Evolutionary conservation across 2,113 vertebrate genomes (phyloP).

Genomic region (Tachuris rubrigastra): DNA sequence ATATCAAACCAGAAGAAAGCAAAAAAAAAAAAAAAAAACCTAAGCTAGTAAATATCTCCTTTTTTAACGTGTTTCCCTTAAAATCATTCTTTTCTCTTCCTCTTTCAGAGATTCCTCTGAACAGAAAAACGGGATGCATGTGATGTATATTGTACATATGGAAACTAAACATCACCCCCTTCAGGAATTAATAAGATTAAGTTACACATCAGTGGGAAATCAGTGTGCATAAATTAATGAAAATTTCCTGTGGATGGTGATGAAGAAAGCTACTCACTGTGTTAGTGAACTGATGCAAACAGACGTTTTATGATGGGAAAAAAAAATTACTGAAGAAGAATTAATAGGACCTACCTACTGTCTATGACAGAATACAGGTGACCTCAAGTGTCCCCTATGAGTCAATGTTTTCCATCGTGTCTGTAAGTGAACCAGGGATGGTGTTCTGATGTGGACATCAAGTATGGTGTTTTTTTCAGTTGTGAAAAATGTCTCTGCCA

Average conservation of each 20-base stretch:
- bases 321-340: neutral
- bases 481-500: neutral
- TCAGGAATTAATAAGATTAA: conserved; percentile 51
- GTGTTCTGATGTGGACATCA: neutral
- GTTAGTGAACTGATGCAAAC: conserved; percentile 23
- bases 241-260: conserved; percentile 17
- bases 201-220: conserved; percentile 54
- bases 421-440: neutral
- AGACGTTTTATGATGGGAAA: conserved; percentile 12
- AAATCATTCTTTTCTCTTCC: neutral
- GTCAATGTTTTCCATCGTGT: neutral
- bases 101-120: neutral
- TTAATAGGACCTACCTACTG: neutral
- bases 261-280: neutral
- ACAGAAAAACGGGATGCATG: conserved; percentile 1
- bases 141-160: neutral
- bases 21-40: neutral
- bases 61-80: neutral
- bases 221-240: conserved; percentile 51
- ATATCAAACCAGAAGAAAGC: neutral
- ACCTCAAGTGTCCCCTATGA: neutral
- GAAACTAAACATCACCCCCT: conserved; percentile 39
- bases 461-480: neutral
- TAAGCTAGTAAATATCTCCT: neutral
- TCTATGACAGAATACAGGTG: neutral